These are phyloP conservation scores for Mystacides longicornis DNA, from an alignment of 2,888 invertebrate genomes.

Conservation along the genomic window DNA sequence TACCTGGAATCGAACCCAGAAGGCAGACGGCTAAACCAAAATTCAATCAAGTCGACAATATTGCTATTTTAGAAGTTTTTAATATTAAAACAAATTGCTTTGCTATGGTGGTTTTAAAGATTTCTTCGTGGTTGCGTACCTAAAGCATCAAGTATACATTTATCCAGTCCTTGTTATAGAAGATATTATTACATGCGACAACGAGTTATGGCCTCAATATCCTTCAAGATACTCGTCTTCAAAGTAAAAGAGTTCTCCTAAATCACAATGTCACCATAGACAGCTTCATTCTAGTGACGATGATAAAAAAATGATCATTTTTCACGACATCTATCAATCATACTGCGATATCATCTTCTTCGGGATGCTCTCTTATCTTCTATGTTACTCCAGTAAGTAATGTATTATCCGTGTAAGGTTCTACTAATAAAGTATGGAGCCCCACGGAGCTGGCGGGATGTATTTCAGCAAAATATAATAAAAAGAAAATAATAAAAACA, in stretches of 20 bases:
- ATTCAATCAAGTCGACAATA: too few relatives aligned
- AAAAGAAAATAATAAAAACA: constrained; percentile 23
- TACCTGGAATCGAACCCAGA: too few relatives aligned
- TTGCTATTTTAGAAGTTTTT: too few relatives aligned
- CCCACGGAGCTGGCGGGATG: too few relatives aligned
- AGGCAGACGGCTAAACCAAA: too few relatives aligned
- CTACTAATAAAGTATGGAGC: not conserved
- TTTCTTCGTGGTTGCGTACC: too few relatives aligned
- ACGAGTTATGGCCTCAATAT: not conserved
- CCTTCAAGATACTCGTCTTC: not conserved
- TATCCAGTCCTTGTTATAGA: too few relatives aligned
- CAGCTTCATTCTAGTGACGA: not conserved
- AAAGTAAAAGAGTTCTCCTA: not conserved
- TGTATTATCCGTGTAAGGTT: not conserved
- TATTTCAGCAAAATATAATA: not conserved
- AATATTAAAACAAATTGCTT: too few relatives aligned
- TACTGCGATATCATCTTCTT: not conserved
- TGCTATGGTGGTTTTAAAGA: too few relatives aligned
- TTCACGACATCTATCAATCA: constrained; percentile 22
- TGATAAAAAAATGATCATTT: constrained; percentile 16
- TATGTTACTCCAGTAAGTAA: not conserved
- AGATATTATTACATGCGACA: too few relatives aligned
- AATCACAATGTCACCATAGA: not conserved
- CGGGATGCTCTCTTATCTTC: not conserved
- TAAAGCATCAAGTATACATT: too few relatives aligned